Conservation (phyloP, 2,113 vertebrate species). For the Mungos mungo region DNA sequence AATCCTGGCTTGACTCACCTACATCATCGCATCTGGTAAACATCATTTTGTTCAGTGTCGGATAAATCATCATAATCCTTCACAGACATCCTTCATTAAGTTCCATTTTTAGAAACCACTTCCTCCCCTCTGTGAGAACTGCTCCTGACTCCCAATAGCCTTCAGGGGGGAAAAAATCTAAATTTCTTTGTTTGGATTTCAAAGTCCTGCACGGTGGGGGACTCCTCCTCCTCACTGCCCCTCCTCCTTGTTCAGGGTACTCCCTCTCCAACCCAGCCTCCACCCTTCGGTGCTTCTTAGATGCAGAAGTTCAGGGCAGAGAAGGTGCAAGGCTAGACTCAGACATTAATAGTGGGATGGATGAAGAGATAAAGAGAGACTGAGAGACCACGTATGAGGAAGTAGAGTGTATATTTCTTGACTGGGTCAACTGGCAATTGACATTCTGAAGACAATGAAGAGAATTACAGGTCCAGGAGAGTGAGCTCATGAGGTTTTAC, state of each 20-base stretch:
- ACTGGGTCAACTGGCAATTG: too few relatives aligned
- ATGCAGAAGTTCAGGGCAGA: neutral
- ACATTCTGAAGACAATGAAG: neutral
- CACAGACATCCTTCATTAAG: neutral
- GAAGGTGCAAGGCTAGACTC: neutral
- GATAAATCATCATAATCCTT: neutral
- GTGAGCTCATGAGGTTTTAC: accelerated
- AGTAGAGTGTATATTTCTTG: neutral
- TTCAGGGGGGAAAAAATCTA: neutral
- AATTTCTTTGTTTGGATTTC: neutral
- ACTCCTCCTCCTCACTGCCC: accelerated
- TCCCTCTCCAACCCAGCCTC: too few relatives aligned
- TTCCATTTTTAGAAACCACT: neutral
- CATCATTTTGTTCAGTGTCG: neutral
- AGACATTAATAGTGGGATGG: neutral
- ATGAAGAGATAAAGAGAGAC: neutral
- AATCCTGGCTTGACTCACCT: neutral
- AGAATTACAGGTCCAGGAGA: neutral
- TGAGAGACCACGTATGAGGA: neutral
- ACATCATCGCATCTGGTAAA: neutral
- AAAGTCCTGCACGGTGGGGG: neutral
- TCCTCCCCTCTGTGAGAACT: neutral
- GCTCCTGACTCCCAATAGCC: neutral
- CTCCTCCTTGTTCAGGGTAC: neutral
- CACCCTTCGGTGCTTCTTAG: neutral